phyloP scores from a whole-genome alignment of 2,888 invertebrate species.

The Notocelia uddmanniana region DNA sequence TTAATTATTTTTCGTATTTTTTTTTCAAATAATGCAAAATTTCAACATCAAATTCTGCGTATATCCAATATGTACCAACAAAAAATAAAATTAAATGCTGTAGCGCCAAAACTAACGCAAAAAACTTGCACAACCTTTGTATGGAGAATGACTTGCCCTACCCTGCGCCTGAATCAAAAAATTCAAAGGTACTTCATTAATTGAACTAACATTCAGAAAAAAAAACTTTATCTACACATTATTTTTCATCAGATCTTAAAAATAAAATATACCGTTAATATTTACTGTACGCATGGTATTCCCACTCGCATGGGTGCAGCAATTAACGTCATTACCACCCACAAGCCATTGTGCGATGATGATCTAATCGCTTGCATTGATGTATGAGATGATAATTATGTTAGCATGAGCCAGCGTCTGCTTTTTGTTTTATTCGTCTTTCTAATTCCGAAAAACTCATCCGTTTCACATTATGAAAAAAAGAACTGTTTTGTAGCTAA shows the following conservation, averaged over 20 bases:
- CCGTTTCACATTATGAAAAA: background rate
- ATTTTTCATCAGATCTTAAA: background rate
- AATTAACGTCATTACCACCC: slow-evolving; percentile 58
- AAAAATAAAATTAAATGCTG: too few species aligned
- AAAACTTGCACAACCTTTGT: too few species aligned
- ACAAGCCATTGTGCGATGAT: slow-evolving; percentile 58
- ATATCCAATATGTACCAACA: too few species aligned
- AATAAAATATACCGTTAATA: background rate
- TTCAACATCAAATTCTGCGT: too few species aligned
- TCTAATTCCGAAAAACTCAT: slow-evolving; percentile 4
- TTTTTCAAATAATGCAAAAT: too few species aligned
- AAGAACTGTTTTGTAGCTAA: background rate
- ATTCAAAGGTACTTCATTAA: too few species aligned
- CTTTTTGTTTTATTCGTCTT: slow-evolving; percentile 22
- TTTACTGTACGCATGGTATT: slow-evolving; percentile 18
- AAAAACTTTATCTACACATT: background rate
- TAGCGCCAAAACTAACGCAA: too few species aligned
- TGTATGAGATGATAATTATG: slow-evolving; percentile 52
- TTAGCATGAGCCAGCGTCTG: slow-evolving; percentile 46
- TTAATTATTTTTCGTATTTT: too few species aligned
- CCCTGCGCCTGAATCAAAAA: too few species aligned
- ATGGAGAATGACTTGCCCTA: too few species aligned
- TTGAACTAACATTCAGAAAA: background rate
- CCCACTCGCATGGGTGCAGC: slow-evolving; percentile 49
- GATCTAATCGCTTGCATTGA: slow-evolving; percentile 52